phyloP scores from a whole-genome alignment of 2,888 invertebrate genomes.

The Seira musarum region DNA sequence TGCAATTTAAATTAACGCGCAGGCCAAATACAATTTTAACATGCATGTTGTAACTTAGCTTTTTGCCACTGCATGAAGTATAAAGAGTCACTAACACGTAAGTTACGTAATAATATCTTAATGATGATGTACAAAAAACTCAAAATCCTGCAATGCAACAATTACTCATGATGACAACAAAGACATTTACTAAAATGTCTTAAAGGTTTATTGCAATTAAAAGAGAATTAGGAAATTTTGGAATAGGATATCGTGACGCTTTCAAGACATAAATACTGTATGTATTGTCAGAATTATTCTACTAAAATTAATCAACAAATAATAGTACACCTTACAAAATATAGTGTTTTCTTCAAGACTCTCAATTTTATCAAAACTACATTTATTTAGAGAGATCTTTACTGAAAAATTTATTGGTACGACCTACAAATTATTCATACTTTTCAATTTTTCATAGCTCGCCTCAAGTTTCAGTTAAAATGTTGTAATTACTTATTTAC shows the following conservation, averaged over 20 bases:
- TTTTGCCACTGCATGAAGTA: background rate
- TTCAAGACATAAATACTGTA: conserved; percentile 47
- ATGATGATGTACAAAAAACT: too few relatives aligned
- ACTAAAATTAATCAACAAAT: conserved; percentile 43
- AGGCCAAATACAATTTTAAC: background rate
- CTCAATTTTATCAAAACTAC: background rate
- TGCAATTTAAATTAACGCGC: background rate
- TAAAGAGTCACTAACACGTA: conserved; percentile 1
- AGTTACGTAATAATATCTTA: too few relatives aligned
- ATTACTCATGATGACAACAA: background rate
- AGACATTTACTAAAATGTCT: conserved; percentile 24
- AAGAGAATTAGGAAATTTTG: conserved; percentile 20
- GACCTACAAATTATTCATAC: too few relatives aligned
- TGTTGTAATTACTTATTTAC: background rate
- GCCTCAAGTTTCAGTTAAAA: background rate
- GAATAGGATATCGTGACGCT: background rate
- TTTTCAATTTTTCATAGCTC: too few relatives aligned
- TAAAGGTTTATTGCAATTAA: conserved; percentile 37
- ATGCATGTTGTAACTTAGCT: background rate
- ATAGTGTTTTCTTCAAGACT: background rate
- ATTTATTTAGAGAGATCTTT: background rate
- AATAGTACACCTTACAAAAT: conserved; percentile 24
- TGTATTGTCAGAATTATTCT: conserved; percentile 47
- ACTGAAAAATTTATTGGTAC: background rate
- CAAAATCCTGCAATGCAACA: background rate